These are phyloP conservation scores for Calidris pygmaea DNA, from an alignment of 2,113 vertebrate genomes.

Conservation along the genomic window DNA sequence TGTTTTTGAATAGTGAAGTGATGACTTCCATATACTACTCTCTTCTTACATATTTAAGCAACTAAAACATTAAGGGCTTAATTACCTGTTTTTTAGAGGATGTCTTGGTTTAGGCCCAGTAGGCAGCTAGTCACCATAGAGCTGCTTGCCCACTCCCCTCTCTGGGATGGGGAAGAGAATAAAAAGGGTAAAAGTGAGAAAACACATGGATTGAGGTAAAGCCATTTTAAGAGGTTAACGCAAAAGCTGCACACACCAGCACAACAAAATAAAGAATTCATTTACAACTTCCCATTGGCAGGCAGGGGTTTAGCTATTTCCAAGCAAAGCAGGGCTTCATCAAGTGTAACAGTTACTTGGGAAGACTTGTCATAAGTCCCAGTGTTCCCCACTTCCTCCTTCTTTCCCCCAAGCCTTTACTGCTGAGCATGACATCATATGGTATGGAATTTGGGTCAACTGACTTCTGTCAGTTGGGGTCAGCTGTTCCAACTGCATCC, in stretches of 20 bases:
- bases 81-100: neutral
- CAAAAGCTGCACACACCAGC: rapidly evolving
- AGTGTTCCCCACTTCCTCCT: neutral
- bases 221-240: neutral
- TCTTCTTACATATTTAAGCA: neutral
- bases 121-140: neutral
- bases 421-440: neutral
- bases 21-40: neutral
- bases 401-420: neutral
- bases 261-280: neutral
- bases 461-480: neutral
- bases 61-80: neutral
- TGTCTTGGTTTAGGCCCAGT: neutral
- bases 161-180: neutral
- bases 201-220: neutral
- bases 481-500: neutral
- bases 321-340: neutral
- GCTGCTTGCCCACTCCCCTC: neutral
- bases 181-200: neutral
- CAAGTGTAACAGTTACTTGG: neutral
- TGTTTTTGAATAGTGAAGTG: neutral
- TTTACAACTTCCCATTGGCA: neutral
- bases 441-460: neutral
- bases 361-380: rapidly evolving
- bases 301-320: neutral